Percentiles rank a stretch among this genome's conserved stretches.
phyloP scores from a whole-genome alignment of 2,888 invertebrate species.

The Epistrophe eligans region DNA sequence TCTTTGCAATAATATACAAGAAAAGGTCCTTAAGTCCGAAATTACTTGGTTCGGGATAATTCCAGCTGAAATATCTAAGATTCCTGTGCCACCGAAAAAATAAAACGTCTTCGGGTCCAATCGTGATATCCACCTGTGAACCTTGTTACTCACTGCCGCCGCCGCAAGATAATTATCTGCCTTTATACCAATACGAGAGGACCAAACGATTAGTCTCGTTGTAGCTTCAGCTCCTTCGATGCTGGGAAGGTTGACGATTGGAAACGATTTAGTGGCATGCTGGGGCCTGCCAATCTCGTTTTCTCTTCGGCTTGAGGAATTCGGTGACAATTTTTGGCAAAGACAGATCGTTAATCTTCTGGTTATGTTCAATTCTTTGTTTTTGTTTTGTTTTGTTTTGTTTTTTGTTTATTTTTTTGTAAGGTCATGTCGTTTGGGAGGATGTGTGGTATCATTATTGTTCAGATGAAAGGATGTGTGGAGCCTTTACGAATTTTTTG shows the following conservation, averaged over 20 bases:
- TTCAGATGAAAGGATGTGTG: conserved; percentile 40
- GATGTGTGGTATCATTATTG: conserved; percentile 62
- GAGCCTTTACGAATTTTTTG: conserved; percentile 51
- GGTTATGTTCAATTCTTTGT: conserved; percentile 24
- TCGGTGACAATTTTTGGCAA: conserved; percentile 67
- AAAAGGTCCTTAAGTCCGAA: conserved; percentile 66
- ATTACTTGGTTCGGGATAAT: conserved; percentile 67
- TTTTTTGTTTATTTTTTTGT: conserved; percentile 2
- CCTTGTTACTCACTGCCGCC: conserved; percentile 17
- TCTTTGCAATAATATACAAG: conserved; percentile 12
- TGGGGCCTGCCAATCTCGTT: conserved; percentile 44
- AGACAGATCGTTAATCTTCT: conserved; percentile 68
- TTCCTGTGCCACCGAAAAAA: conserved; percentile 73
- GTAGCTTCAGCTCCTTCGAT: conserved; percentile 25
- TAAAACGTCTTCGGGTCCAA: conserved; percentile 53
- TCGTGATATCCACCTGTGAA: conserved; percentile 74
- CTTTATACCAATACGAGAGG: conserved; percentile 22
- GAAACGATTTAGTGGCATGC: conserved; percentile 61
- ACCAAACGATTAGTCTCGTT: conserved; percentile 53
- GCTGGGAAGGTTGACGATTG: conserved; percentile 41
- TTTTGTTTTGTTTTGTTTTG: conserved; percentile 8
- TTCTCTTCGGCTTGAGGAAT: conserved; percentile 54
- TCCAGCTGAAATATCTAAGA: conserved; percentile 59
- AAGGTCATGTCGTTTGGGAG: conserved; percentile 52
- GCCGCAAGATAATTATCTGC: conserved; percentile 59